Evolutionary conservation across 53 echinoderm and acorn worm genomes (phyloP).

Genomic region (Crossaster papposus): DNA sequence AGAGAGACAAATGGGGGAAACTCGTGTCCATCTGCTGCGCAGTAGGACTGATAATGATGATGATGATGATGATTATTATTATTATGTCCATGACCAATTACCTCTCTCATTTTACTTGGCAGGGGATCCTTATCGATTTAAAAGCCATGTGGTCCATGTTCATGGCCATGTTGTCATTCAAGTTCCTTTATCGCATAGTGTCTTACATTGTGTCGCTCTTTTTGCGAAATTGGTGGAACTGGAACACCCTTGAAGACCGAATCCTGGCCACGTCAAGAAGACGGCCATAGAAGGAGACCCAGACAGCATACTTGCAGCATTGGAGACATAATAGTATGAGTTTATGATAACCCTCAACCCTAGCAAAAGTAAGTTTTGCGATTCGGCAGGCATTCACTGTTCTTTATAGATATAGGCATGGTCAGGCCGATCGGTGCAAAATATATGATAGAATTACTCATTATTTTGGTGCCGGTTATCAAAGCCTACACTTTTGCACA

Average conservation of each 20-base stretch:
- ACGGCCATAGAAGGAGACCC: conserved; percentile 2
- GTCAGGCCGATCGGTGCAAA: too few species aligned
- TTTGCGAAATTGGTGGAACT: neutral
- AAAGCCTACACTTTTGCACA: too few species aligned
- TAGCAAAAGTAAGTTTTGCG: neutral
- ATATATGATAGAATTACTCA: too few species aligned
- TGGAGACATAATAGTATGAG: neutral
- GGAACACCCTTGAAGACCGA: neutral
- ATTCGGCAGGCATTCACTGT: too few species aligned
- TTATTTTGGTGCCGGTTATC: too few species aligned
- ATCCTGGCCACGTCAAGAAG: neutral
- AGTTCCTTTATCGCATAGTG: neutral
- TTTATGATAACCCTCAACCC: neutral
- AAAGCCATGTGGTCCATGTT: neutral
- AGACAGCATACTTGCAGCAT: neutral
- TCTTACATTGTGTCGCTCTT: neutral
- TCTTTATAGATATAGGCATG: too few species aligned
- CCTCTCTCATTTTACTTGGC: neutral
- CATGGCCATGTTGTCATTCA: neutral
- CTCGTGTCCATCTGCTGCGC: too few species aligned
- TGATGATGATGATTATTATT: too few species aligned
- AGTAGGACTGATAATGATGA: too few species aligned
- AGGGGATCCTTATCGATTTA: neutral
- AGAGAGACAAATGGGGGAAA: too few species aligned
- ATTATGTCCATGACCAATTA: too few species aligned